Base-by-base conservation (phyloP, 2,113 vertebrate species). In the Cygnus buccinator region DNA sequence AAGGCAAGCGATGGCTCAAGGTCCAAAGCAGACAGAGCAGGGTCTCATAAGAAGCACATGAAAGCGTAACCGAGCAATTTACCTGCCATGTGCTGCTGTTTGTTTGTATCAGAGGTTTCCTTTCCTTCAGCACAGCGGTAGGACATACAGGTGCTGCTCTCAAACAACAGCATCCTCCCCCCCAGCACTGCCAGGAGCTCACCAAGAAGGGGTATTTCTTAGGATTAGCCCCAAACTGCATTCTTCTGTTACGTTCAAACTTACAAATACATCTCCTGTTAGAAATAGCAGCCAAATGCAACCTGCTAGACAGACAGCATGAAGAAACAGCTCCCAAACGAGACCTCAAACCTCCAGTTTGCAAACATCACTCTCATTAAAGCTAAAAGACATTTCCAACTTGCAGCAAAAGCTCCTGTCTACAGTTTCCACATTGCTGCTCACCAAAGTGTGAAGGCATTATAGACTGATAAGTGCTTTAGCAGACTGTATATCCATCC, bases 381-480 rank as follows among this genome's bases (percentile, higher is more conserved):
- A 91, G 67, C 62, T 29, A 46, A 87, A 89, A 74, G 93, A 67
- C 77, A 80, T 79, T 89, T 79, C 62, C 84, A 89, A 84, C 62
- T 86, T 1, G 3, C 46, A 52, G 92, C 91, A 80, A 66, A 82
- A 91, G 54, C 79, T 96, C 72, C 91, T 25, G 54, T 79, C 96
- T 89, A 84, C 81, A 93, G 10, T 87, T 74, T 96, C 81, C 91
- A 85, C 94, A 52, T 13, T 48, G 73, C 90, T 84, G 74, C 77
- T 93, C 84, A 54, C 58, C 61, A 62, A 96, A 92, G 94, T 91
- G 95, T 89, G 92, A 97, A 93, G 89, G 78, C 87, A 94, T 95
- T 95, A 95, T 79, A 91, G 95, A 95, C 91, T 97, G 96, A 92
- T 90, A 95, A 94, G 92, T 96, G 95, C 89, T 96, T 97, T 96